phyloP scores from a whole-genome alignment of 1,140 invertebrate species.

The Zaprionus ghesquierei region DNA sequence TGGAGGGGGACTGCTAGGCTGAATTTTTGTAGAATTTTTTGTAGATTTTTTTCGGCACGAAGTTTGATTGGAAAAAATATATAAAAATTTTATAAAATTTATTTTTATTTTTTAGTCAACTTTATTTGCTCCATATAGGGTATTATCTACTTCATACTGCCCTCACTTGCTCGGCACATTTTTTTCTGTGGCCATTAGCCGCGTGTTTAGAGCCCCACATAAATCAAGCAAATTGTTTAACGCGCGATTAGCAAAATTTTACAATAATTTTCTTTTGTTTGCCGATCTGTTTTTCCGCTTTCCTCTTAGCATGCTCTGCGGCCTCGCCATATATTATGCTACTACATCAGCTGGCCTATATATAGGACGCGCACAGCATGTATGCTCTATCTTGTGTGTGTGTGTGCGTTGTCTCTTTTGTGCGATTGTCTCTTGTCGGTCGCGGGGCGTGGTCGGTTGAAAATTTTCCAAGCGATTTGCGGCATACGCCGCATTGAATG shows the following conservation, averaged over 20 bases:
- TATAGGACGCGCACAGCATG: background rate
- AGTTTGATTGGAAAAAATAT: too few species aligned
- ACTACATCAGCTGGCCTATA: constrained; percentile 32
- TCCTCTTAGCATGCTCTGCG: constrained; percentile 55
- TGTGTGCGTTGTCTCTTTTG: constrained; percentile 28
- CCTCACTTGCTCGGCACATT: background rate
- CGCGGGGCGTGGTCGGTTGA: constrained; percentile 51
- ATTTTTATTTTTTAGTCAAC: background rate
- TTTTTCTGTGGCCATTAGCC: constrained; percentile 19
- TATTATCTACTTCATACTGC: background rate
- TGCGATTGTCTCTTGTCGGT: constrained; percentile 46
- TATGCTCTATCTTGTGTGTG: background rate
- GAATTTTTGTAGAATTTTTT: too few species aligned
- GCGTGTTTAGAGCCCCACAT: constrained; percentile 33
- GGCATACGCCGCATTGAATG: constrained; percentile 78
- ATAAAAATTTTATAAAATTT: too few species aligned
- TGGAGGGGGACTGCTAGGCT: too few species aligned
- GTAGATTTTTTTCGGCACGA: too few species aligned
- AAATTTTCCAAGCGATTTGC: constrained; percentile 79
- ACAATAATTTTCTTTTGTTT: constrained; percentile 73
- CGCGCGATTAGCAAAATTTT: constrained; percentile 79
- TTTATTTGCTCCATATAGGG: background rate
- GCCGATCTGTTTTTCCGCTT: constrained; percentile 40
- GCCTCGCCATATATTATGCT: constrained; percentile 29
- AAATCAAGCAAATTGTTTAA: constrained; percentile 80